Evolutionary conservation across 2,113 vertebrate genomes (phyloP), one percentile per base, ranked within the genome.

Genomic region (Patagioenas fasciata): DNA sequence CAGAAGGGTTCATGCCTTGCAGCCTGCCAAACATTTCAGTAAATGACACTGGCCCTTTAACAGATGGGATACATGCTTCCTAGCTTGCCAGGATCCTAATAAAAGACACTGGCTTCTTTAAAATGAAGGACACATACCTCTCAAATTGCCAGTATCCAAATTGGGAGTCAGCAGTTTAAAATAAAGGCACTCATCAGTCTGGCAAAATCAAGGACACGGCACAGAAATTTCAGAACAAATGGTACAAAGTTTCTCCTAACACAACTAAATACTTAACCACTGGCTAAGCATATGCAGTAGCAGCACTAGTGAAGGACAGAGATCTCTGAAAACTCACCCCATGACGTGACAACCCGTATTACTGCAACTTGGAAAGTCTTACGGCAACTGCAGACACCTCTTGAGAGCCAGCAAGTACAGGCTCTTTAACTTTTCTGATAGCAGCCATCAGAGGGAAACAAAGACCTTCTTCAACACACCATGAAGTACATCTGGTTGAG

Each of bases 41-140:
- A 97, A 97, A 96, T 90, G 98, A 97, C 98, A 96, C 91, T 48
- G 81, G 96, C 85, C 96, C 97, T 97, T 97, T 97, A 97, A 96
- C 98, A 98, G 98, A 98, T 97, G 98, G 97, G 71, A 91, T 75
- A 93, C 95, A 96, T 93, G 90, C 96, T 97, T 97, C 81, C 94
- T 88, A 95, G 97, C 94, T 97, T 98, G 97, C 97, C 96, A 98
- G 97, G 92, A 96, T 97, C 96, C 97, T 98, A 98, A 97, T 98
- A 97, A 98, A 98, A 98, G 97, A 97, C 95, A 97, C 89, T 82
- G 95, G 94, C 96, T 97, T 98, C 97, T 97, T 95, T 96, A 97
- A 97, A 98, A 97, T 90, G 96, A 98, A 98, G 97, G 97, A 97
- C 97, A 96, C 93, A 94, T 80, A 93, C 95, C 96, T 97, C 97